These are phyloP conservation scores for Vesta saturnalis DNA, from an alignment of 2,888 invertebrate genomes.

Conservation along the genomic window DNA sequence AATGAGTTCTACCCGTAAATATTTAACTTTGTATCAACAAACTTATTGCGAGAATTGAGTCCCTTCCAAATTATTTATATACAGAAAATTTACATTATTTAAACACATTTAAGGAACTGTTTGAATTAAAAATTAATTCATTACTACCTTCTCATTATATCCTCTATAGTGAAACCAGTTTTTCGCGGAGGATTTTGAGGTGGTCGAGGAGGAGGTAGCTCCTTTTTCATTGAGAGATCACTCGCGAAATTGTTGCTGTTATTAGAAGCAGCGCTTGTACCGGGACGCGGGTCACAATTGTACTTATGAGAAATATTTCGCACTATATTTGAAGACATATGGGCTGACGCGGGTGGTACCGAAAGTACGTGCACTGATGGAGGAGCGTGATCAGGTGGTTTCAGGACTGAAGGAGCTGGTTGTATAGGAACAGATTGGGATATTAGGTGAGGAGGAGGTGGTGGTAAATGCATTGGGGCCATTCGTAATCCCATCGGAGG, in stretches of 20 bases:
- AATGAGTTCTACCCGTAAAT: conserved; percentile 11
- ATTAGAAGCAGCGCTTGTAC: conserved; percentile 8
- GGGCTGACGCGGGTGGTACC: conserved; percentile 41
- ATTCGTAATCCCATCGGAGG: conserved; percentile 54
- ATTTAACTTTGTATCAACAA: conserved; percentile 16
- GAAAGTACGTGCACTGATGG: conserved; percentile 64
- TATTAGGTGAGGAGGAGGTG: conserved; percentile 40
- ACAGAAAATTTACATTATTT: conserved; percentile 9
- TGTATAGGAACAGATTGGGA: conserved; percentile 50
- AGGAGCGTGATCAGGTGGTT: conserved; percentile 57
- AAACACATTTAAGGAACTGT: conserved; percentile 23
- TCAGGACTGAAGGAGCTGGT: conserved; percentile 49
- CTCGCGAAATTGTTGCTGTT: conserved; percentile 55
- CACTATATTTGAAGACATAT: conserved; percentile 24
- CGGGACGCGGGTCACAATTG: conserved; percentile 16
- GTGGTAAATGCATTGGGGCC: conserved; percentile 47
- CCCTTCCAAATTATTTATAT: conserved; percentile 20
- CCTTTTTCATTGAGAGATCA: conserved; percentile 61
- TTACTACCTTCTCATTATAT: conserved; percentile 85
- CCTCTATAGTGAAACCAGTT: conserved; percentile 90
- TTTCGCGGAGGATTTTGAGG: conserved; percentile 72
- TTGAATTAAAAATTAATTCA: conserved; percentile 1
- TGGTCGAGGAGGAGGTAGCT: conserved; percentile 63
- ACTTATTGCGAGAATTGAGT: conserved; percentile 26
- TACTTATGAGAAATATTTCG: conserved; percentile 3